These are phyloP conservation scores for Onychomys arenicola DNA, from an alignment of 2,797 vertebrate genomes.

Conservation along the genomic window DNA sequence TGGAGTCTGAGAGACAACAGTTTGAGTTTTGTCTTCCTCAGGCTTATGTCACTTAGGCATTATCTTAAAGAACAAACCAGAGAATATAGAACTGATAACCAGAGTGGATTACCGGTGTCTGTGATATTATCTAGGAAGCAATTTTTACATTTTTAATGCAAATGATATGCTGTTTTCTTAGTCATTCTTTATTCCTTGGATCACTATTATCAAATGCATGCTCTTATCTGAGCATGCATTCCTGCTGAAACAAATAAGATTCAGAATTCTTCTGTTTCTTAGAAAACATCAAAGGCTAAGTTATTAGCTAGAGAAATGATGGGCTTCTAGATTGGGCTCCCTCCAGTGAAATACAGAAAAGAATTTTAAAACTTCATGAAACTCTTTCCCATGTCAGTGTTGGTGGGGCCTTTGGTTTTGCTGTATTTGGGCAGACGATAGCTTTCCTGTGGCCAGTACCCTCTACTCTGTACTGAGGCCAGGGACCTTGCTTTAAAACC, in stretches of 20 bases:
- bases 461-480: not conserved
- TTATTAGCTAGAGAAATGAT: slow-evolving; percentile 7
- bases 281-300: not conserved
- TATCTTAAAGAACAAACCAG: not conserved
- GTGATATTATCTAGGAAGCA: not conserved
- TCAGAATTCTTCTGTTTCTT: not conserved
- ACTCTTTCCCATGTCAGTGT: not conserved
- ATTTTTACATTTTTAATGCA: not conserved
- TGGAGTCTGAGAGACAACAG: not conserved
- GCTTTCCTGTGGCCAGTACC: not conserved
- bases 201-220: not conserved
- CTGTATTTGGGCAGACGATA: not conserved
- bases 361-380: not conserved
- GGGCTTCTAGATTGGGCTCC: not conserved
- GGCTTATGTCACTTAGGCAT: not conserved
- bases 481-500: not conserved
- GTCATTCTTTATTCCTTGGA: not conserved
- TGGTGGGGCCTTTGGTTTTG: not conserved
- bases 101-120: not conserved
- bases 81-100: not conserved
- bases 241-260: not conserved
- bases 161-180: not conserved
- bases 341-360: not conserved
- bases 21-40: not conserved
- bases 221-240: not conserved